Base-by-base conservation (phyloP, 2,113 vertebrate species). In the Cottus gobio region DNA sequence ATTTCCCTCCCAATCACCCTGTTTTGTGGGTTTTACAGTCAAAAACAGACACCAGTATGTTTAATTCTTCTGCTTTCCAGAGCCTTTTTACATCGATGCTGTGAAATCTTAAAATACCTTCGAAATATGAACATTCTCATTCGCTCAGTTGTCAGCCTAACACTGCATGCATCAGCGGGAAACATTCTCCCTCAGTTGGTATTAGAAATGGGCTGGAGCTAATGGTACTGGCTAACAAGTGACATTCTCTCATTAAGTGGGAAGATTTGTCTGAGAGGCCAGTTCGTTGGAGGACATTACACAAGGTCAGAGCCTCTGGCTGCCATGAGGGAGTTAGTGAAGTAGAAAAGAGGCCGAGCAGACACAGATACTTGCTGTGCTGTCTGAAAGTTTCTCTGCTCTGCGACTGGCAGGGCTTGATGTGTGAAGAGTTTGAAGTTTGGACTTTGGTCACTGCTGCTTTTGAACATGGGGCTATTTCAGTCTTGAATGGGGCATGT, bases 231-330 rank as follows among this genome's bases (percentile, higher is more conserved):
- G 81, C 72, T 90, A 89, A 87, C 81, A 84, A 83, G 77, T 66
- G 71, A 77, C 75, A 79, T 83, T 88, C 85, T 80, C 75, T 90
- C 85, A 90, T 87, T 87, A 87, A 76, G 75, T 54, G 60, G 58
- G 56, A 69, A 80, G 85, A 90, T 79, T 82, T 77, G 71, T 86
- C 81, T 85, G 81, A 85, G 85, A 77, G 83, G 87, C 75, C 85
- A 79, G 85, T 87, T 81, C 82, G 69, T 77, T 64, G 42, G 73
- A 87, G 90, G 89, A 85, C 80, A 77, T 77, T 63, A 86, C 75
- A 83, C 88, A 85, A 92, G 89, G 89, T 92, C 85, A 85, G 64
- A 84, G 85, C 78, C 69, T 80, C 46, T 67, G 60, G 78, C 69
- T 82, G 69, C 65, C 31, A 62, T 36, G 50, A 61, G 71, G 70